Evolutionary conservation across 2,888 invertebrate species (phyloP).

Genomic region (Tetrapedia diversipes): DNA sequence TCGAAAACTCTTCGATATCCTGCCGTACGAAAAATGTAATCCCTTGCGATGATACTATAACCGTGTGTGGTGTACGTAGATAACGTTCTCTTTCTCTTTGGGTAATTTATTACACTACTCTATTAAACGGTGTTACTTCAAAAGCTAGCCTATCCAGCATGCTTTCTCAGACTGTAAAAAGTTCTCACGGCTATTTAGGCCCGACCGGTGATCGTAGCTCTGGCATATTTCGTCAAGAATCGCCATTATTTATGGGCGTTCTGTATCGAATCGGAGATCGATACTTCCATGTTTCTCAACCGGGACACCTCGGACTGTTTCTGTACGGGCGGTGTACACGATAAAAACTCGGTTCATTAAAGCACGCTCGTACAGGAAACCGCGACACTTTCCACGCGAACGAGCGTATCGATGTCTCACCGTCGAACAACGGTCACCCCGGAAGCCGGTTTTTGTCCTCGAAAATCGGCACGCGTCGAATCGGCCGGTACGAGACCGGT

Average conservation of each 20-base stretch:
- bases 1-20: not conserved
- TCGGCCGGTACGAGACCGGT: not conserved
- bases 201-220: conserved; percentile 29
- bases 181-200: conserved; percentile 49
- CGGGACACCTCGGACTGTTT: conserved; percentile 1
- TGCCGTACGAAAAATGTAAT: not conserved
- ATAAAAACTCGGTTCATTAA: not conserved
- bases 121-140: not conserved
- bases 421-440: not conserved
- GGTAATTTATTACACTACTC: too few species aligned
- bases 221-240: conserved; percentile 65
- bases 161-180: not conserved
- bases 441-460: not conserved
- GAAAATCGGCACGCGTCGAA: conserved; percentile 44
- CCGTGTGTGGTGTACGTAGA: too few species aligned
- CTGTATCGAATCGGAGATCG: conserved; percentile 53
- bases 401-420: not conserved
- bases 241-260: conserved; percentile 64
- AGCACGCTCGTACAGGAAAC: not conserved
- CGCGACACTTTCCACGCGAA: not conserved
- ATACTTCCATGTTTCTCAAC: conserved; percentile 46
- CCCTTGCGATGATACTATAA: too few species aligned
- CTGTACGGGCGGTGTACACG: not conserved
- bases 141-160: not conserved
- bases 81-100: too few species aligned